Evolutionary conservation across 2,888 invertebrate species (phyloP).

Genomic region (Cryptus armator): DNA sequence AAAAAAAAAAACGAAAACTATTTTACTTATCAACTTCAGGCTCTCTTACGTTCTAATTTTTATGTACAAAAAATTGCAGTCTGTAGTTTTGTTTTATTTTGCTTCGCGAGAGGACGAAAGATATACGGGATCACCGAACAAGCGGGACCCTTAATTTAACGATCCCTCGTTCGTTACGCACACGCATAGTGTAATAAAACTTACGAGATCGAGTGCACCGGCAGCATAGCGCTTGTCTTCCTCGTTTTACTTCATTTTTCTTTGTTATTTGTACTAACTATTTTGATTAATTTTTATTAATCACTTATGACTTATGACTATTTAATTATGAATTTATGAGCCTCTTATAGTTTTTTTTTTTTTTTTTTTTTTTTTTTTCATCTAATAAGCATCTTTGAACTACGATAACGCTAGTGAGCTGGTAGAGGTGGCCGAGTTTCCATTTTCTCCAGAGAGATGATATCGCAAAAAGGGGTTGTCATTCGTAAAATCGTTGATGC

Average conservation of each 20-base stretch:
- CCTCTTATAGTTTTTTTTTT: conserved; percentile 19
- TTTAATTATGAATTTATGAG: conserved; percentile 21
- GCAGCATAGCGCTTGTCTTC: conserved; percentile 52
- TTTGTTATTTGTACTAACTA: conserved; percentile 57
- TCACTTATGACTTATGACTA: conserved; percentile 8
- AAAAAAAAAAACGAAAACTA: background rate
- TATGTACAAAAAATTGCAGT: conserved; percentile 79
- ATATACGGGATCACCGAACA: conserved; percentile 49
- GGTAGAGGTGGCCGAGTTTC: conserved; percentile 24
- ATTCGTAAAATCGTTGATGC: too few species aligned
- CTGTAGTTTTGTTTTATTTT: conserved; percentile 63
- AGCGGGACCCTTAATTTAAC: conserved; percentile 34
- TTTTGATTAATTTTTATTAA: conserved; percentile 40
- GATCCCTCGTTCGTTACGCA: background rate
- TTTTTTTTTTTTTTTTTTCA: background rate
- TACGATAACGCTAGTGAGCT: conserved; percentile 13
- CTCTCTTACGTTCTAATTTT: conserved; percentile 51
- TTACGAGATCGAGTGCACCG: conserved; percentile 27
- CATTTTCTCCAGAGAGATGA: background rate
- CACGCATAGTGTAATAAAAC: conserved; percentile 11
- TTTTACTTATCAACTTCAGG: background rate
- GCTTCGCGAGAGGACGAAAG: conserved; percentile 31
- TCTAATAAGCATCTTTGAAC: conserved; percentile 21
- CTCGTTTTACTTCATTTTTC: background rate
- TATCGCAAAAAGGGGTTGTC: too few species aligned